Percentiles rank a stretch among this genome's conserved stretches.
Evolutionary conservation across 2,797 vertebrate genomes (phyloP).

Genomic region (Falco novaeseelandiae): DNA sequence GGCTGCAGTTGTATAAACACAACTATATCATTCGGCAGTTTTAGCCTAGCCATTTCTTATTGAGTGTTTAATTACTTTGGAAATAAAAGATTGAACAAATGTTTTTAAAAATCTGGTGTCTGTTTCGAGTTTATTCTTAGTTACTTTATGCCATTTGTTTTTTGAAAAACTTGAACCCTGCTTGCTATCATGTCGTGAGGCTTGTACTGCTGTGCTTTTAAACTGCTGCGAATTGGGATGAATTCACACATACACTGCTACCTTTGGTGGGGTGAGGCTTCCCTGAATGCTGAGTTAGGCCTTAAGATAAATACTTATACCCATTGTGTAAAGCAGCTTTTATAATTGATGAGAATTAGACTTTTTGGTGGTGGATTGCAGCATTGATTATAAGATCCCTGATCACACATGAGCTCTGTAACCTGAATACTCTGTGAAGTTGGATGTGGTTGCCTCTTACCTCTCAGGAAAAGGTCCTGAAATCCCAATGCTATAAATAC

Average conservation of each 20-base stretch:
- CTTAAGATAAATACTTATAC: not conserved
- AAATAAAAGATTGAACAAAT: not conserved
- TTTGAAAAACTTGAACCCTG: not conserved
- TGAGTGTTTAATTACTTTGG: not conserved
- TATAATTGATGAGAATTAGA: not conserved
- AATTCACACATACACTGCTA: not conserved
- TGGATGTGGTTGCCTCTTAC: not conserved
- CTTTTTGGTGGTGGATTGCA: not conserved
- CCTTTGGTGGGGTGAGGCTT: not conserved
- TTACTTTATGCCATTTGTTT: not conserved
- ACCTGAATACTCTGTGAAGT: not conserved
- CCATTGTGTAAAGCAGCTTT: not conserved
- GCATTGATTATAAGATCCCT: not conserved
- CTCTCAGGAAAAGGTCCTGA: not conserved
- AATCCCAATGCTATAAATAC: not conserved
- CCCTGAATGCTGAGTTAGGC: not conserved
- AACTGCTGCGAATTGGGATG: not conserved
- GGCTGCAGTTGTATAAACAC: not conserved
- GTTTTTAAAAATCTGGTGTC: not conserved
- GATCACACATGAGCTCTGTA: slow-evolving; percentile 3
- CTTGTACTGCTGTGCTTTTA: not conserved
- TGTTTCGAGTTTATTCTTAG: not conserved
- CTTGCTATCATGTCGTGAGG: not conserved
- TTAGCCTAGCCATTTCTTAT: not conserved
- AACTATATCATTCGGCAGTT: not conserved